Evolutionary conservation across 37 sponge, comb jelly and placozoan species (phyloP), one percentile per base, ranked within the genome.

Genomic region (Haliclona indistincta): DNA sequence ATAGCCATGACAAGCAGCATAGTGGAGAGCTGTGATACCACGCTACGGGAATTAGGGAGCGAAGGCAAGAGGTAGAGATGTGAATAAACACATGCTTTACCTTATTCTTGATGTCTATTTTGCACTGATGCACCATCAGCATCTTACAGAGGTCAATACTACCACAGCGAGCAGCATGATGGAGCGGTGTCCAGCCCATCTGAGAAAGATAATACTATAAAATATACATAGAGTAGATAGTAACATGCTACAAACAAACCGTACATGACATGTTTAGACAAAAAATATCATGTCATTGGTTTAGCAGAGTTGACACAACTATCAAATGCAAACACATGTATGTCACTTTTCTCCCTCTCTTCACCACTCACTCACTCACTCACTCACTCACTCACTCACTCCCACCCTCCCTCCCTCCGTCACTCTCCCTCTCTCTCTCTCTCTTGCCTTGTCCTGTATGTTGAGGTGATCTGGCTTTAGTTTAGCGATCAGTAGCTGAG

Each of bases 1-100:
- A 38, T 91, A 82, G 13, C 87, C 92, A 44, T 82, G 30, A 75
- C 78, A 72, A 44, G 92, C 92, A n/a, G 92, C 92, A 78, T 86
- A 83, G 74, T 91, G 92, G 25, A 83, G 64, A 0, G 91, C 63
- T 0, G 80, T 74, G 20, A 79, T 83, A 6, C 84, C 89, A 54
- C 67, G 63, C 89, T 89, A 56, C 53, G 35, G 44, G 25, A 4
- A 2, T 23, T n/a, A 1, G 3, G 43, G 23, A 68, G 28, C 38
- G 17, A 68, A 3, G 30, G 17, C 44, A 64, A 26, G 30, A 23
- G 49, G 42, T 32, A 30, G 44, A 3, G 52, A 47, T 64, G 22
- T 15, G n/a, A 39, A 55, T 28, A 17, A 25, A 36, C 55, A 62
- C 3, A 62, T 62, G 72, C 62, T 30, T 36, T 77, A 77, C 85